A percentile compares a stretch with the other conserved stretches of the same genome.
phyloP scores from a whole-genome alignment of 2,797 vertebrate species.

The Caiman crocodilus region DNA sequence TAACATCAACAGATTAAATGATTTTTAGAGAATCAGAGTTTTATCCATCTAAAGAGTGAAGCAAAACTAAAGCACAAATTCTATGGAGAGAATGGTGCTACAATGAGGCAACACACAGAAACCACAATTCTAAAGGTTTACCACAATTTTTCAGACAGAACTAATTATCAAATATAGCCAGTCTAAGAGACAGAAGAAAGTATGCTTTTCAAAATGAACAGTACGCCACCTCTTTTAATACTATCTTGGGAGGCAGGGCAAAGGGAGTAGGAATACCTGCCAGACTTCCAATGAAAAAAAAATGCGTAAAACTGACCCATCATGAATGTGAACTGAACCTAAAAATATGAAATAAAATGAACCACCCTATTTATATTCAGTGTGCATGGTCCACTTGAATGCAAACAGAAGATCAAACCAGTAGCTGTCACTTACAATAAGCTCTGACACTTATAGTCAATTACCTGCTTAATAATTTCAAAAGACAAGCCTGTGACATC shows the following conservation, averaged over 20 bases:
- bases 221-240: neutral
- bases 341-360: neutral
- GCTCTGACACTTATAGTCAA: slow-evolving; percentile 52
- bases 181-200: neutral
- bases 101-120: neutral
- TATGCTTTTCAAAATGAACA: neutral
- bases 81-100: neutral
- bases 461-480: slow-evolving; percentile 53
- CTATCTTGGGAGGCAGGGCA: too few species aligned
- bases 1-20: neutral
- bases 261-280: too few species aligned
- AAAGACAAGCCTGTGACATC: slow-evolving; percentile 66
- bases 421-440: slow-evolving; percentile 62
- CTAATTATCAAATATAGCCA: neutral
- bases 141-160: neutral
- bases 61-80: neutral
- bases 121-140: neutral
- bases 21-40: neutral
- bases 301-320: neutral
- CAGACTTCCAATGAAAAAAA: too few species aligned
- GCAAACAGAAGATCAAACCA: slow-evolving; percentile 54
- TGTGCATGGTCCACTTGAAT: slow-evolving; percentile 14
- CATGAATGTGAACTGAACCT: neutral
- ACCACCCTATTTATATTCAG: slow-evolving; percentile 36
- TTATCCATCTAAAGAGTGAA: neutral